Evolutionary conservation across 35 echinoderm and acorn worm species (phyloP), one percentile per base, ranked within the genome.

Genomic region (Amphiura filiformis): DNA sequence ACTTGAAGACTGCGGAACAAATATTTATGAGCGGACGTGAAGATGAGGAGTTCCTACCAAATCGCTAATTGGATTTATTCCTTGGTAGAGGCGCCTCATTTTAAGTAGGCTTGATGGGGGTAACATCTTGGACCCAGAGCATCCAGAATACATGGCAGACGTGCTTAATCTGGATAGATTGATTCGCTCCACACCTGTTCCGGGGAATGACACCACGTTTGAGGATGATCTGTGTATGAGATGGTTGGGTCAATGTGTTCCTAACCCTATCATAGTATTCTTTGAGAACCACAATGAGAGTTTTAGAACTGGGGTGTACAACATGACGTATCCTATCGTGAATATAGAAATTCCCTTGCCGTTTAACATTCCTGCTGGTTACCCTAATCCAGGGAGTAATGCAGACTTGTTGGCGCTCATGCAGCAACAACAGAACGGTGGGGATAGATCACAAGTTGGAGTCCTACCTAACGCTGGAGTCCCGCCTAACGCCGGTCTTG

Each of bases 1-100:
- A 99, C 77, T 39, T 90, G 1, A 39, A 87, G 26, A 52, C 86
- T 20, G 75, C 87, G 15, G 49, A 84, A 44, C 65, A 87, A 30
- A 84, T 92, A 32, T 99, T 90, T 36, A 35, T 36, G 12, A 84
- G 34, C 30, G 96, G 93, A 0, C 87, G 65, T 0, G 90, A 99
- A 13, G 96, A 87, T 13, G 85, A 40, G 2, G 93, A 99, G 12
- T 99, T 94, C 38, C 81, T 94, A 17, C 93, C 96, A 11, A 92
- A 94, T 36, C 82, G 96, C 64, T 89, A 94, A 61, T 57, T 97
- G 33, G 86, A 93, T 36, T 35, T 88, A 13, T 97, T 97, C 49
- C 86, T 82, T 30, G 87, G 83, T 32, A 83, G 87, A 39, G 94
- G 94, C 61, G 87, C 28, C 18, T 97, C 7, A 97, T 97, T 20